Percentiles rank a stretch among this genome's conserved stretches.
These are phyloP conservation scores for Acronicta aceris DNA, from an alignment of 2,888 invertebrate genomes.

Conservation along the genomic window DNA sequence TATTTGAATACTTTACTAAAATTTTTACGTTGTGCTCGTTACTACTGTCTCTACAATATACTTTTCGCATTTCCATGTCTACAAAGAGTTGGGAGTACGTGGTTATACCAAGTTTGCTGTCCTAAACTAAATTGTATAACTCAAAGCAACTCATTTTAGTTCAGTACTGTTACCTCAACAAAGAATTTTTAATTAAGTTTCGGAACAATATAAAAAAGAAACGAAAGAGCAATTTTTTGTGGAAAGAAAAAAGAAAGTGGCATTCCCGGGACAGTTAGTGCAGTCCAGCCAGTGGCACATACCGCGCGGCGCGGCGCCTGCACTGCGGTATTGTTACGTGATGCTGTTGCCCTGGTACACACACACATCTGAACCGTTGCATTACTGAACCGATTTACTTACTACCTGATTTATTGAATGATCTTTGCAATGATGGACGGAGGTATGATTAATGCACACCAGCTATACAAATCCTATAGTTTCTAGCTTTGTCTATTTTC, in stretches of 20 bases:
- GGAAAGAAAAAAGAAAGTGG: slow-evolving; percentile 43
- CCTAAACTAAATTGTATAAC: slow-evolving; percentile 17
- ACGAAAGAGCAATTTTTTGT: slow-evolving; percentile 50
- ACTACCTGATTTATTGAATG: not conserved
- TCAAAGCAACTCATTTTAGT: slow-evolving; percentile 31
- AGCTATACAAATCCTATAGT: too few species aligned
- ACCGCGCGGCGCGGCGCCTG: slow-evolving; percentile 63
- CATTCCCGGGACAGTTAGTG: slow-evolving; percentile 54
- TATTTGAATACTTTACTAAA: slow-evolving; percentile 23
- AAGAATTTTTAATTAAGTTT: slow-evolving; percentile 63
- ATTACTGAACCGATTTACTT: slow-evolving; percentile 8
- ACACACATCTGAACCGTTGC: slow-evolving; percentile 24
- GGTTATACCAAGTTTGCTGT: slow-evolving; percentile 6
- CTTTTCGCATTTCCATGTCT: not conserved
- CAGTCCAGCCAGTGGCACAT: too few species aligned
- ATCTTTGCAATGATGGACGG: too few species aligned
- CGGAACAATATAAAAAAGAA: slow-evolving; percentile 49
- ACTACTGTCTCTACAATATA: not conserved
- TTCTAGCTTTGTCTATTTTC: too few species aligned
- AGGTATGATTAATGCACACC: too few species aligned
- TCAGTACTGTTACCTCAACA: slow-evolving; percentile 44
- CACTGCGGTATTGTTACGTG: slow-evolving; percentile 85
- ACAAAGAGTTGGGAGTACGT: slow-evolving; percentile 15
- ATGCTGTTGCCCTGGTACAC: slow-evolving; percentile 67
- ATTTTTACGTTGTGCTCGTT: slow-evolving; percentile 12